Evolutionary conservation across 2,797 vertebrate species (phyloP), one percentile per base, ranked within the genome.

Genomic region (Hylomyscus alleni): DNA sequence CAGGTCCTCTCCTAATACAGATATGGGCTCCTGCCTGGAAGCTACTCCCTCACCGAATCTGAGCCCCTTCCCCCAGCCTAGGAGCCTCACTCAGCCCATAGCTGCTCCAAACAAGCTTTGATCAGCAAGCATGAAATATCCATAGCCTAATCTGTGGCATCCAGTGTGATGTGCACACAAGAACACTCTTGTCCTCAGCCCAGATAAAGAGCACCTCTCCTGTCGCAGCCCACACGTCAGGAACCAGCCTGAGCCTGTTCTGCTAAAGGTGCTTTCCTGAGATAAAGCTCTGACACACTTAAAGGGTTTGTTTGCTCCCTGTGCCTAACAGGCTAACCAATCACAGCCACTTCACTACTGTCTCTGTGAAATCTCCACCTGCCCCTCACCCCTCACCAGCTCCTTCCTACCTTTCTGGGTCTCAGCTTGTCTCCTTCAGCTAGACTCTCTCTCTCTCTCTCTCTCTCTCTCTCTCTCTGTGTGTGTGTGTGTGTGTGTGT

Each of bases 21-120:
- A 67, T 19, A 17, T 10, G 24, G 8, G 44, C 54, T 24, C 13
- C 62, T 89, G 69, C 13, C 56, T 19, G 56, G 94, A 94, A 96
- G 67, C 44, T 24, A 14, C 26, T 19, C 60, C 60, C 60, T 54
- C 60, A 54, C 44, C 37, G 44, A 65, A 26, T 14, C 87, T 47
- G 7, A 0, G 31, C 54, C 54, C 58, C 44, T 6, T 44, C 37
- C 22, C 34, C 40, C 6, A 20, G 40, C 37, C 60, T 34, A 84
- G 29, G 62, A 83, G 65, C 60, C 37, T 2, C 4, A 5, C 65
- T 88, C 60, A 52, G 29, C 54, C 78, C 60, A 50, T 22, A 7
- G 17, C 82, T 89, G 92, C 92, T 80, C 69, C 77, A 85, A 81
- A 95, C 50, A 94, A 54, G 72, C 54, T 73, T 93, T 90, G 91